Evolutionary conservation across 2,113 vertebrate genomes (phyloP), one percentile per base, ranked within the genome.

Genomic region (Scytalopus superciliaris): DNA sequence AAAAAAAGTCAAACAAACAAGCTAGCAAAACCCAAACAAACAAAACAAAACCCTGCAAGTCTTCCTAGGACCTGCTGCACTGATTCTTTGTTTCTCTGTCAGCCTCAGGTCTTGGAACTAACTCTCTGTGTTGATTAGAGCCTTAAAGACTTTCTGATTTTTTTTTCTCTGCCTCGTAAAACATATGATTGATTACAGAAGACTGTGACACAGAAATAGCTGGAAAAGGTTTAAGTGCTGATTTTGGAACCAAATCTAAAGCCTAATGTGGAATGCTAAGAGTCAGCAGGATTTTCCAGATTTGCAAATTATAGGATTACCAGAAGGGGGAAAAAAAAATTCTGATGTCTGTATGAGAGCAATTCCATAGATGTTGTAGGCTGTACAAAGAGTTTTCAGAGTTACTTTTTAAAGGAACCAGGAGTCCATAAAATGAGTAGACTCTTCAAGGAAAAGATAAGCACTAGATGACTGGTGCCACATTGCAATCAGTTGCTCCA

Each of bases 201-300:
- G 53, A 27, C n/a, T 52, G 19, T 69, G 53, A 70, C 24, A 64
- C 12, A 80, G 35, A 80, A 94, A 39, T 67, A 93, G 3, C n/a
- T 91, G 55, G 53, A 5, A 93, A 69, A 86, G 62, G 21, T 76
- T 85, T 39, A 66, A 53, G 22, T 66, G 42, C 7, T 70, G 14
- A 4, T 49, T 94, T 72, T 88, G 63, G 39, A 74, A 67, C 12
- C 28, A 57, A 47, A 63, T 50, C 31, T 74, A 56, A 91, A 95
- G 15, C 15, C 19, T 66, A 44, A 30, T 0, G 0, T 22, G 9
- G 52, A 82, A 79, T n/a, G 14, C 14, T 70, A 42, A 80, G 6
- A 56, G 37, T 73, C 74, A 80, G 82, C 50, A 90, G 59, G 24
- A 53, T 73, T 94, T 64, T 82, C 37, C 72, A 72, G n/a, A 85